Conservation (phyloP, 2,888 invertebrate species). For the Watsonalla binaria region DNA sequence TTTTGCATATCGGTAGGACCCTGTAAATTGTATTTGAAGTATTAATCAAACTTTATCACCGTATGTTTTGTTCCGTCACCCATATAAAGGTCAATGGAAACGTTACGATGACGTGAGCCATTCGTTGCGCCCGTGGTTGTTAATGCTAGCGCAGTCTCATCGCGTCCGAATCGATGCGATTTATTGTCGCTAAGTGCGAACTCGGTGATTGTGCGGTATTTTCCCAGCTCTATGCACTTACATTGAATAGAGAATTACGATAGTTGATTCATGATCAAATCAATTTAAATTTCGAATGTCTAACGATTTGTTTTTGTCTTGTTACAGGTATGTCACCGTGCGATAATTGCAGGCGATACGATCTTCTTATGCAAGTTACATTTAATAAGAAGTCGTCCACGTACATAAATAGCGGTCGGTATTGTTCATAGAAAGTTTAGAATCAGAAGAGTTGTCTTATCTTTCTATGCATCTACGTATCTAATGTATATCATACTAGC, state of each 20-base stretch:
- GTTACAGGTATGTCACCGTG: not conserved
- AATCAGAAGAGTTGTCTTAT: too few relatives aligned
- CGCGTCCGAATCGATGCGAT: constrained; percentile 38
- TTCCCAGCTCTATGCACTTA: constrained; percentile 30
- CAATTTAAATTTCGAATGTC: not conserved
- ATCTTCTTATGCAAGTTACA: too few relatives aligned
- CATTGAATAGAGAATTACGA: constrained; percentile 20
- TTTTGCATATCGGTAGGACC: too few relatives aligned
- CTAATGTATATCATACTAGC: too few relatives aligned
- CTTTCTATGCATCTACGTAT: too few relatives aligned
- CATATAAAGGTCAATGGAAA: constrained; percentile 18
- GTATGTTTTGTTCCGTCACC: constrained; percentile 7
- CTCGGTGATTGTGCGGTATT: constrained; percentile 27
- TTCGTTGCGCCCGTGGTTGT: not conserved
- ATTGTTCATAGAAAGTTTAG: too few relatives aligned
- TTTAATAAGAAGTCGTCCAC: too few relatives aligned
- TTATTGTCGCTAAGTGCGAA: constrained; percentile 30
- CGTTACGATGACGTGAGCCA: constrained; percentile 13
- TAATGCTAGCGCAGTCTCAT: constrained; percentile 23
- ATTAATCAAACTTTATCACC: too few relatives aligned
- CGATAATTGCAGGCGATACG: too few relatives aligned
- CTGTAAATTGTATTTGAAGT: too few relatives aligned
- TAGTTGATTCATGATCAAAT: constrained; percentile 20
- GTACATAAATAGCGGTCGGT: too few relatives aligned
- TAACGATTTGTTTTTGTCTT: not conserved